A percentile compares a stretch with the other conserved stretches of the same genome.
Evolutionary conservation across 1,140 invertebrate species (phyloP).

Genomic region (Scaptomyza montana): DNA sequence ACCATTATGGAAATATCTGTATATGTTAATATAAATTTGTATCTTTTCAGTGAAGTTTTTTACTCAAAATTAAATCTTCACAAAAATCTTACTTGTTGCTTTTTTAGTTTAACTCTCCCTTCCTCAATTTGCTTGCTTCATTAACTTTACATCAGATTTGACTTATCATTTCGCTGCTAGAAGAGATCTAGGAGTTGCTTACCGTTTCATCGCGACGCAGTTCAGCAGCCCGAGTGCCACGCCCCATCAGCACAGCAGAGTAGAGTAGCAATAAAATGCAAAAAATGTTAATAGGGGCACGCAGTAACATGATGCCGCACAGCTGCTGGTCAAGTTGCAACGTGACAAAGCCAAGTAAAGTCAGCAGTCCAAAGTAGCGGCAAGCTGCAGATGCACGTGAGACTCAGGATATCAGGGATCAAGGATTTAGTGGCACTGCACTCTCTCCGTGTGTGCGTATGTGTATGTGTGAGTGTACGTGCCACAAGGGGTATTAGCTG

Average conservation of each 20-base stretch:
- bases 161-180: neutral
- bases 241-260: slow-evolving; percentile 24
- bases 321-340: slow-evolving; percentile 37
- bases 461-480: slow-evolving; percentile 7
- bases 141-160: slow-evolving; percentile 16
- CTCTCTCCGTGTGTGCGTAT: neutral
- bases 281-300: slow-evolving; percentile 48
- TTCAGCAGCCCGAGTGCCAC: slow-evolving; percentile 27
- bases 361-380: slow-evolving; percentile 46
- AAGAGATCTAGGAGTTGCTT: slow-evolving; percentile 21
- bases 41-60: too few species aligned
- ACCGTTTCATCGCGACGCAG: slow-evolving; percentile 60
- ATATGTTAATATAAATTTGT: too few species aligned
- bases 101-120: neutral
- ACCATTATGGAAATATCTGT: too few species aligned
- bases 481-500: slow-evolving; percentile 34
- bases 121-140: neutral
- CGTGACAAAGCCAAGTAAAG: slow-evolving; percentile 35
- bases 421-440: slow-evolving; percentile 57
- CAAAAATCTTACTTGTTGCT: slow-evolving; percentile 3
- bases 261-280: slow-evolving; percentile 40
- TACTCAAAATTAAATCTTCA: neutral
- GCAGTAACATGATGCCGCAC: slow-evolving; percentile 35
- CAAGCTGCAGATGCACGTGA: slow-evolving; percentile 65
- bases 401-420: slow-evolving; percentile 47